These are phyloP conservation scores for Idris sp. DNA, from an alignment of 1,140 invertebrate genomes.

Conservation along the genomic window DNA sequence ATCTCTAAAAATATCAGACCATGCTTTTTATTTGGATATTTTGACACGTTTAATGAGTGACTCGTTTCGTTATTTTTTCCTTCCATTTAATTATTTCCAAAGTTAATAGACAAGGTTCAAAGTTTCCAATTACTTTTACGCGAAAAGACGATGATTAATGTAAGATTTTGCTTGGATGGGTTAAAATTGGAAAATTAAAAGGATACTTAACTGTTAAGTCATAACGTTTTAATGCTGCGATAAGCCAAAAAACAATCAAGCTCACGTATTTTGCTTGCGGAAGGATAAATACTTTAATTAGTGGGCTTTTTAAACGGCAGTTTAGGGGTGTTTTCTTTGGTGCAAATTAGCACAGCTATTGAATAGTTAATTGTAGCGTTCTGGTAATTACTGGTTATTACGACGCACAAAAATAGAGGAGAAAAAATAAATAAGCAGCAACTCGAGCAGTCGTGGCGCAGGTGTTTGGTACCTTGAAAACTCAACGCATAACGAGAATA, in stretches of 20 bases:
- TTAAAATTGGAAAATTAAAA: slow-evolving; percentile 21
- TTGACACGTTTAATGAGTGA: slow-evolving; percentile 28
- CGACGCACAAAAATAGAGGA: slow-evolving; percentile 63
- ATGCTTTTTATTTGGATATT: slow-evolving; percentile 21
- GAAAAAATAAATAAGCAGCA: slow-evolving; percentile 63
- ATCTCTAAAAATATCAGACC: slow-evolving; percentile 64
- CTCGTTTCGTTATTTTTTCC: neutral
- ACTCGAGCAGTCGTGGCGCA: slow-evolving; percentile 43
- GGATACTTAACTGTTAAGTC: slow-evolving; percentile 23
- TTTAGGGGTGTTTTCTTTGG: slow-evolving; percentile 46
- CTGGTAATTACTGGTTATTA: slow-evolving; percentile 71
- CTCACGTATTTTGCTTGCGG: slow-evolving; percentile 15
- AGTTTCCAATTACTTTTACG: slow-evolving; percentile 7
- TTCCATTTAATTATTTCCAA: slow-evolving; percentile 16
- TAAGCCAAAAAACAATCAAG: slow-evolving; percentile 12
- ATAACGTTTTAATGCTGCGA: slow-evolving; percentile 1
- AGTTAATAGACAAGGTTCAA: slow-evolving; percentile 27
- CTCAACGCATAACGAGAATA: slow-evolving; percentile 25
- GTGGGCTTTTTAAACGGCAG: slow-evolving; percentile 17
- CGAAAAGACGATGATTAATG: slow-evolving; percentile 8
- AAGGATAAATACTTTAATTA: slow-evolving; percentile 50
- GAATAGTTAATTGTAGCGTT: slow-evolving; percentile 68
- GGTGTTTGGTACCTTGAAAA: slow-evolving; percentile 45
- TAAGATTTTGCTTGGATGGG: slow-evolving; percentile 7
- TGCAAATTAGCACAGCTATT: slow-evolving; percentile 51